Evolutionary conservation across 2,113 vertebrate species (phyloP), one percentile per base, ranked within the genome.

Genomic region (Heliornis fulica): DNA sequence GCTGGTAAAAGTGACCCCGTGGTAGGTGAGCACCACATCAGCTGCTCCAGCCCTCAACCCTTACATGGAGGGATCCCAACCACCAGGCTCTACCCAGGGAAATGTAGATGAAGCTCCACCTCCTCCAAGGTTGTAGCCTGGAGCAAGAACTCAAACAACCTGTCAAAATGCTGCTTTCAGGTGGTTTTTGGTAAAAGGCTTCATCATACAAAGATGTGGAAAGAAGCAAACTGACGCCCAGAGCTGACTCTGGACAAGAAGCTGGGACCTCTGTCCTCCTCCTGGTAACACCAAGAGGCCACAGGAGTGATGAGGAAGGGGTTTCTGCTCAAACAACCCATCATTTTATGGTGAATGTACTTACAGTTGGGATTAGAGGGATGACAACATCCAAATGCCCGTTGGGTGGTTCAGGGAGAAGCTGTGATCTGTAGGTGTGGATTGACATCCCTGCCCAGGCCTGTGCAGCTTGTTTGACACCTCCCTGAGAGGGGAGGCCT

Each of bases 1-100:
- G 17, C 26, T 51, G 66, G 15, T 77, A 15, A 40, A 68, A 66
- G 41, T 1, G 11, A 6, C 22, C 13, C 45, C 0, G 1, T 5
- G 10, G 29, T 14, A n/a, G 41, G 22, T 36, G 19, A n/a, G n/a
- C n/a, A n/a, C 15, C 6, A 1, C 4, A 4, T 48, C 12, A 43
- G 29, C 2, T 2, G 25, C 29, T 29, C 36, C 43, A 45, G 46
- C 53, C 28, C n/a, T 51, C 17, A 80, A 71, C 59, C 70, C 43
- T 45, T 31, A 40, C 25, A 11, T 1, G 0, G 32, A n/a, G 23
- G 57, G 19, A 88, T 19, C 26, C 36, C 31, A 28, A 2, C 11
- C 28, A 2, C 11, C 12, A 9, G 3, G 7, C 22, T 15, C 4
- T 12, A 32, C 19, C 61, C n/a, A 3, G 38, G 21, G 22, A 32